Base-by-base conservation (phyloP, 2,888 invertebrate species). In the Sinodicranocentrus sp. region DNA sequence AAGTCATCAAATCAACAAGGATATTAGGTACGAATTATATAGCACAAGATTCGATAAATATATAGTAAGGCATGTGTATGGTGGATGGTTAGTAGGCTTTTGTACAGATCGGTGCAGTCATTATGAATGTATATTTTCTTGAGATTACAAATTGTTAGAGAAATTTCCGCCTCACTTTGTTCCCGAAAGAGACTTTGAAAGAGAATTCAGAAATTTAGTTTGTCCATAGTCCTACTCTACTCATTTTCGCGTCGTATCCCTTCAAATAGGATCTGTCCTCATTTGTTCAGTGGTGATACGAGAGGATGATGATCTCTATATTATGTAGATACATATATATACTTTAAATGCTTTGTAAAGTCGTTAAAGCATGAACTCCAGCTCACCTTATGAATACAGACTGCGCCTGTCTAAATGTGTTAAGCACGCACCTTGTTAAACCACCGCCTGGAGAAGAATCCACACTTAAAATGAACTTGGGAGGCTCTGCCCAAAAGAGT, bases 1-100 rank as follows among this genome's bases (percentile, higher is more conserved):
- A 78, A 70, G 61, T 70, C 59, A 78, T 78, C 70, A 78, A 78
- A 78, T 77, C 65, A 65, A n/a, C n/a, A n/a, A 70, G 28, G 61
- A 61, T 70, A 78, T 78, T 61, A 78, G 48, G 68, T 78, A 70
- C 28, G 28, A 54, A 78, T 70, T 70, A 48, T 70, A 61, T 43
- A 44, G n/a, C n/a, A 65, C n/a, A n/a, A n/a, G n/a, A n/a, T n/a
- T n/a, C n/a, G 52, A 5, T 39, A 39, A 39, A 8, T 8, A 39
- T 39, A 39, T 39, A 13, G 39, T 5, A 39, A 44, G 19, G 19
- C 19, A 54, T 17, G 19, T 54, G 19, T 54, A 54, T 54, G 5
- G 39, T 39, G 39, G 13, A 39, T 39, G 39, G 39, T 39, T 39
- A 39, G 39, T 13, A 39, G 39, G 39, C 13, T 39, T n/a, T n/a